phyloP scores from a whole-genome alignment of 2,797 vertebrate genomes.

The Macrochelys suwanniensis region DNA sequence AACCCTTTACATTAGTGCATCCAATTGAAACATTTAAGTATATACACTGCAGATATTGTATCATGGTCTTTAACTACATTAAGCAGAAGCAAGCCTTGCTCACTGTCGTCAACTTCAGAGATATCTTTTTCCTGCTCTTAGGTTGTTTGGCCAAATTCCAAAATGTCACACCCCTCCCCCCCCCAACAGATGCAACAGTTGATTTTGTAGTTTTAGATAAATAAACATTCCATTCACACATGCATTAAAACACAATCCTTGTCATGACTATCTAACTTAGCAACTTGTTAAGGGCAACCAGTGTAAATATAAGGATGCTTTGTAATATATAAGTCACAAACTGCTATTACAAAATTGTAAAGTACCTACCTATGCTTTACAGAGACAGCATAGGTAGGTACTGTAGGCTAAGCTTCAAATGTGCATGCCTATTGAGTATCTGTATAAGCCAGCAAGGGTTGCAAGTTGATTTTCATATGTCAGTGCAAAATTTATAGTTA shows the following conservation, averaged over 20 bases:
- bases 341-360: not conserved
- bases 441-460: not conserved
- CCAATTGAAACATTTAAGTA: constrained; percentile 63
- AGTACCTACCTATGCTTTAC: too few species aligned
- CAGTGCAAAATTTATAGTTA: not conserved
- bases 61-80: not conserved
- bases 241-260: not conserved
- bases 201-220: not conserved
- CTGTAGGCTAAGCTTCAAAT: not conserved
- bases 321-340: not conserved
- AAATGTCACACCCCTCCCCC: not conserved
- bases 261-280: not conserved
- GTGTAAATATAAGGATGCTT: not conserved
- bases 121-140: not conserved
- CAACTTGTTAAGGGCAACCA: not conserved
- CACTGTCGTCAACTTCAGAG: too few species aligned
- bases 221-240: not conserved
- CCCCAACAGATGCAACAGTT: not conserved
- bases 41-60: not conserved
- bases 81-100: not conserved
- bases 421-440: not conserved
- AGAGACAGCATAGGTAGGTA: not conserved
- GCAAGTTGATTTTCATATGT: not conserved
- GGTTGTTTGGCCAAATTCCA: not conserved
- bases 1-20: constrained; percentile 78